Base-by-base conservation (phyloP, 2,113 vertebrate genomes). In the Corvus hawaiiensis region DNA sequence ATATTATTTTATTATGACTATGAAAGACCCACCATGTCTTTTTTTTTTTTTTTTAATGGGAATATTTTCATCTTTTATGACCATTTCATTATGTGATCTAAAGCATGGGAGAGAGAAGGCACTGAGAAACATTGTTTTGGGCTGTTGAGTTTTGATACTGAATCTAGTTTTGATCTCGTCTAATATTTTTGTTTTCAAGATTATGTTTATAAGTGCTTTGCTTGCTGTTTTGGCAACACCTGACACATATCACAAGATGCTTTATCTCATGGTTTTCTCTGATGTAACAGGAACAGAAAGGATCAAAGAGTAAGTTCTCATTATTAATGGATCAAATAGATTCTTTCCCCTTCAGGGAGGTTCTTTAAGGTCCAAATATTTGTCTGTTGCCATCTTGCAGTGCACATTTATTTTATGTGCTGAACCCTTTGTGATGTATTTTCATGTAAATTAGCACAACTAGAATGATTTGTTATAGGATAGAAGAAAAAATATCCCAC, bases 311-410 rank as follows among this genome's bases (percentile, higher is more conserved):
- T 14, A 77, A 59, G 6, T 71, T 77, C 72, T 94, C 88, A 92
- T 95, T 93, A 96, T 86, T 94, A 97, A 94, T 97, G 35, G 68
- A 97, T 95, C 83, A 96, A 94, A 94, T 62, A 5, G 18, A 80
- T 71, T 90, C 0, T 77, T 90, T 59, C 80, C 43, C 55, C 68
- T 83, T 83, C 43, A 48, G 55, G 35, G 23, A 66, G 30, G 4
- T 20, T 90, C 41, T 83, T 85, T 69, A 62, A 74, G 39, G 4
- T 88, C 76, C 63, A 86, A 92, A 80, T 93, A 94, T 69, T 90
- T 80, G 19, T 77, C 63, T 85, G 6, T 35, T 92, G 37, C 10
- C 23, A 69, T 33, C 59, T 66, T 93, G 32, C 2, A 0, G 6
- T 46, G n/a, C 67, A 69, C 28, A 8, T 30, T 54, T 87, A 49